phyloP scores from a whole-genome alignment of 2,888 invertebrate genomes.

The Polyploca ridens region DNA sequence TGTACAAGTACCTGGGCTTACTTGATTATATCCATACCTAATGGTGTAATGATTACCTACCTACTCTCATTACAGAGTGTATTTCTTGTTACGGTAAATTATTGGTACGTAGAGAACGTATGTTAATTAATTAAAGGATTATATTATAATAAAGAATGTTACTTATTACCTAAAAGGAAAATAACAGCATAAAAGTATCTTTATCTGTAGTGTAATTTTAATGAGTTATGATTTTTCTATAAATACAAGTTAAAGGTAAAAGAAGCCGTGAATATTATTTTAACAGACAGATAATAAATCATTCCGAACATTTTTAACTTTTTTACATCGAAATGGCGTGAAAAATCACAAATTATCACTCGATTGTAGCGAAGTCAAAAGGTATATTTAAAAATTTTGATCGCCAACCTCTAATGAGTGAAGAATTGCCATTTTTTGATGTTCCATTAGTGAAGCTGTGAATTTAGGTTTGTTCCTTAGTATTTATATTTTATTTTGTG shows the following conservation, averaged over 20 bases:
- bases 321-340: conserved; percentile 51
- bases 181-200: not conserved
- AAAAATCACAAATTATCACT: conserved; percentile 77
- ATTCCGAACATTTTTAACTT: conserved; percentile 36
- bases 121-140: not conserved
- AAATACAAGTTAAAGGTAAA: not conserved
- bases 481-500: no score
- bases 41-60: no score
- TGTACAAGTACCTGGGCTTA: no score
- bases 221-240: not conserved
- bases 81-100: no score
- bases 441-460: not conserved
- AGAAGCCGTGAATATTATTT: conserved; percentile 15
- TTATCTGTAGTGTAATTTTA: not conserved
- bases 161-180: no score
- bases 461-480: not conserved
- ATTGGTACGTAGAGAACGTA: no score
- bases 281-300: conserved; percentile 32
- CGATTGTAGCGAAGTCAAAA: conserved; percentile 45
- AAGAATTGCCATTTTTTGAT: not conserved
- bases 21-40: no score
- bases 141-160: no score
- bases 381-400: conserved; percentile 22
- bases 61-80: no score
- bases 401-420: not conserved